Conservation (phyloP, 2,888 invertebrate genomes). For the Melieria crassipennis region DNA sequence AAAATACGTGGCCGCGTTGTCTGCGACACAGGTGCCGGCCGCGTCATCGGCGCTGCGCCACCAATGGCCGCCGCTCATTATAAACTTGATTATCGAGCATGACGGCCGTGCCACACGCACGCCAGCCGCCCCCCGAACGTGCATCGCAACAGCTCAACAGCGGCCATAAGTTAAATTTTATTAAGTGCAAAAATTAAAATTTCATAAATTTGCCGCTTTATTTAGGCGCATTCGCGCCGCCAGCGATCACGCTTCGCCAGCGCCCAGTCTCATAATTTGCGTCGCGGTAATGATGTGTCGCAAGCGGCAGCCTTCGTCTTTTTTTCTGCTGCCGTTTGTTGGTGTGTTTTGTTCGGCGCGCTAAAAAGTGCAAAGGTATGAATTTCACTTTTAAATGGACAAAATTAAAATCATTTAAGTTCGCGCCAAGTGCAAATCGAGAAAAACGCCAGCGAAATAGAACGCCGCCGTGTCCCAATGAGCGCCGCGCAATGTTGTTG, state of each 20-base stretch:
- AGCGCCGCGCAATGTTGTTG: no score
- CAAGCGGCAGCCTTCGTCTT: no score
- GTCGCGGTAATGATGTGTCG: constrained; percentile 27
- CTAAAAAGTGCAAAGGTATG: neutral
- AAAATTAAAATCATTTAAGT: constrained; percentile 30
- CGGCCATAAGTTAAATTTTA: constrained; percentile 17
- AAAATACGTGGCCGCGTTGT: constrained; percentile 18
- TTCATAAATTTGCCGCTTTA: constrained; percentile 19
- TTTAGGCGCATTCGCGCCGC: neutral
- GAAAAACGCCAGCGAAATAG: no score
- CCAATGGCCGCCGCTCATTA: constrained; percentile 37
- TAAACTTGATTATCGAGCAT: constrained; percentile 39
- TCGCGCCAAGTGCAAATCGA: no score
- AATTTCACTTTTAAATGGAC: constrained; percentile 22
- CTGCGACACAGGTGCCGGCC: constrained; percentile 1
- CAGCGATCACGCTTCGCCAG: constrained; percentile 16
- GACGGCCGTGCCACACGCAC: constrained; percentile 34
- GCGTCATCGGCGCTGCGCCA: neutral
- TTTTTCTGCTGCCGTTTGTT: no score
- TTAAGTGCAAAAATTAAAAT: constrained; percentile 28
- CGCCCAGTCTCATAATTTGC: constrained; percentile 28
- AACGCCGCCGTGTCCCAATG: no score
- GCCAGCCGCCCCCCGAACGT: neutral
- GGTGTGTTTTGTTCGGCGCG: neutral
- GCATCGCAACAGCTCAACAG: neutral